phyloP scores from a whole-genome alignment of 2,797 vertebrate species.

The Natrix natrix region DNA sequence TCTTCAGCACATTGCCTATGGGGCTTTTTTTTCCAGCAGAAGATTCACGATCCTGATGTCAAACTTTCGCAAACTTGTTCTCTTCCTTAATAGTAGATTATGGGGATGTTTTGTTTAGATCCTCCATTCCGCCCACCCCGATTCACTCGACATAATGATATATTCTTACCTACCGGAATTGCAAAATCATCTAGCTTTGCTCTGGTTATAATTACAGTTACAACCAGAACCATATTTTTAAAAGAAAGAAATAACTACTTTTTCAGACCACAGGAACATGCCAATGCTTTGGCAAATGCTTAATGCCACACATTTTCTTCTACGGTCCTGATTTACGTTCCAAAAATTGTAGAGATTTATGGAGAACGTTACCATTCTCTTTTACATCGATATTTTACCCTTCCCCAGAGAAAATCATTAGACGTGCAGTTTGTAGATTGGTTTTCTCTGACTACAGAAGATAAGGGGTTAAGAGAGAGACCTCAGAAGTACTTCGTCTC shows the following conservation, averaged over 20 bases:
- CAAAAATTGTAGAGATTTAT: not conserved
- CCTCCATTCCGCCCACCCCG: not conserved
- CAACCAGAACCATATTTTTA: not conserved
- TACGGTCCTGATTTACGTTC: not conserved
- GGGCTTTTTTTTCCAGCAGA: slow-evolving; percentile 2
- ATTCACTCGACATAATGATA: not conserved
- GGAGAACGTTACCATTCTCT: not conserved
- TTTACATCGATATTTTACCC: not conserved
- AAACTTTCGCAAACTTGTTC: not conserved
- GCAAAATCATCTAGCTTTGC: not conserved
- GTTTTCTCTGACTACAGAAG: slow-evolving; percentile 3
- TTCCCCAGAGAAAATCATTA: not conserved
- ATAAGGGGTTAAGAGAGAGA: slow-evolving; percentile 35
- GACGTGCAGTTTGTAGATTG: not conserved
- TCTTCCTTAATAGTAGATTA: not conserved
- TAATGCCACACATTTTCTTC: not conserved
- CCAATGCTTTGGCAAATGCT: not conserved
- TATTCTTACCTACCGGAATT: not conserved
- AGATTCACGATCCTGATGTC: not conserved
- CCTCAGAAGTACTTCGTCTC: slow-evolving; percentile 22
- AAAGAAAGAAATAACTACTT: not conserved
- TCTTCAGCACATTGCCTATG: not conserved
- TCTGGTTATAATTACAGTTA: not conserved
- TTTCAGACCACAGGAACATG: not conserved
- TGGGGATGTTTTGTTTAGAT: not conserved